These are phyloP conservation scores for Sisyra terminalis DNA, from an alignment of 2,888 invertebrate species.

Conservation along the genomic window DNA sequence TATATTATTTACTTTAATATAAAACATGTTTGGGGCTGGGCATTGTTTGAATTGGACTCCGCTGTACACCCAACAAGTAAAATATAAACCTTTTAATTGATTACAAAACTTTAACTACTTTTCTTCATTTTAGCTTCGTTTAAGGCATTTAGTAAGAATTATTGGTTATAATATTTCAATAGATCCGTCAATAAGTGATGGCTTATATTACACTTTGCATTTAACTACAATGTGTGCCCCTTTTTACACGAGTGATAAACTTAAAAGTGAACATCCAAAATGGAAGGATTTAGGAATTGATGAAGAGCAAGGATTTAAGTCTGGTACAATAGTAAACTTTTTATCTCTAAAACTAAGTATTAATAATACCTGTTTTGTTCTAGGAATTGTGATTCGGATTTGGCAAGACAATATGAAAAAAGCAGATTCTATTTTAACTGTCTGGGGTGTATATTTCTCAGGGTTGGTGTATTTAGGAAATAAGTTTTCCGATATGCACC, in stretches of 20 bases:
- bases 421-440: constrained; percentile 46
- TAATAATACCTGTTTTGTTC: constrained; percentile 7
- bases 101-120: neutral
- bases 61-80: constrained; percentile 66
- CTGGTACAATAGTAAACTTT: neutral
- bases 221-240: constrained; percentile 66
- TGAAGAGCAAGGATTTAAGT: constrained; percentile 16
- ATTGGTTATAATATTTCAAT: constrained; percentile 40
- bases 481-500: constrained; percentile 45
- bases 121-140: constrained; percentile 39
- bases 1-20: too few species aligned
- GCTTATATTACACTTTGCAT: constrained; percentile 66
- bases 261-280: constrained; percentile 53
- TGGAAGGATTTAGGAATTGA: constrained; percentile 67
- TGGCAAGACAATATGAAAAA: constrained; percentile 25
- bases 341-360: neutral
- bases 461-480: constrained; percentile 64
- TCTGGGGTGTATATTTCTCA: constrained; percentile 75
- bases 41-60: constrained; percentile 68
- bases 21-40: constrained; percentile 38
- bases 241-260: constrained; percentile 66
- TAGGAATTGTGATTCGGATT: constrained; percentile 30
- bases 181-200: constrained; percentile 31
- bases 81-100: constrained; percentile 4
- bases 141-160: constrained; percentile 65